Base-by-base conservation (phyloP, 1,140 invertebrate species). In the Pogonognathellus flavescens region DNA sequence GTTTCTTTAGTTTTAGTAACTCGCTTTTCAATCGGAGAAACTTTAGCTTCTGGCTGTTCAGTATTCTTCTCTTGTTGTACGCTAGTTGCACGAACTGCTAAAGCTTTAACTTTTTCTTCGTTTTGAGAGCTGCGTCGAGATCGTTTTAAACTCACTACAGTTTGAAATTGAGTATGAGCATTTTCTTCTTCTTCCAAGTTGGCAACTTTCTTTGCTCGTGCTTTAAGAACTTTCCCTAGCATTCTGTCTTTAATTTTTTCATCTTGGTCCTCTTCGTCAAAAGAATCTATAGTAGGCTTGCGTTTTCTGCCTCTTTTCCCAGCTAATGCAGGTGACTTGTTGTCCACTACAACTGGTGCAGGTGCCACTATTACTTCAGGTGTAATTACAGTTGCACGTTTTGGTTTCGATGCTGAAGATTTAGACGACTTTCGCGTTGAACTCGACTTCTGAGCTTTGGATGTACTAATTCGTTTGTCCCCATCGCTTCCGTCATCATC, bases 171-270 rank as follows among this genome's bases (percentile, higher is more conserved):
- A 13, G 80, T 22, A 82, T 86, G 87, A 14, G 86, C 85, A 66
- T 85, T 86, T 22, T 88, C 86, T 80, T 88, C 88, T 49, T 86
- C 88, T 22, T 87, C 85, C n/a, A 87, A 81, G 59, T 87, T 87
- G 6, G 62, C 76, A 0, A 87, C 86, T 66, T 86, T 88, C 55
- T 87, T 88, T 14, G 88, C 88, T 59, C 82, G 14, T n/a, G 87
- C 82, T 62, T 87, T 87, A 7, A 88, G 52, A 49, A 88, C 86
- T 50, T 86, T 86, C 18, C 88, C 88, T 1, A 88, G 50, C 20
- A 88, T 86, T 83, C 80, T 86, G 20, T 86, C 84, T 20, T 86
- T 86, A 18, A 66, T 57, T 57, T 86, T 87, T 16, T 84, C 85
- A 76, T 87, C 82, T n/a, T 60, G 53, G n/a, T 87, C 86, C 49